phyloP scores from a whole-genome alignment of 2,797 vertebrate genomes.

The Lacerta viridis region DNA sequence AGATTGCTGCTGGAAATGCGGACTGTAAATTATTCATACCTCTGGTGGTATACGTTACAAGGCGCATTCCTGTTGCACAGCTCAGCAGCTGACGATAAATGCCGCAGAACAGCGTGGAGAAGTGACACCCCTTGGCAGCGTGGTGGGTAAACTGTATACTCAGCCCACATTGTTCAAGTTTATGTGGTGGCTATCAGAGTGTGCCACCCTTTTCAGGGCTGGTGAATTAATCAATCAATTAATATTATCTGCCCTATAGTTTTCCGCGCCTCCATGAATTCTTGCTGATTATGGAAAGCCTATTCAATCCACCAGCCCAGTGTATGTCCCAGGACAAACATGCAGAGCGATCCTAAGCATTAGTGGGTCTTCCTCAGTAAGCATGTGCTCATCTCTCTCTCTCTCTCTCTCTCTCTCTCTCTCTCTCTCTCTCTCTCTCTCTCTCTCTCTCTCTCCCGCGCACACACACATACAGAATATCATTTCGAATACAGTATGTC shows the following conservation, averaged over 20 bases:
- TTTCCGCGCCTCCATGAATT: not conserved
- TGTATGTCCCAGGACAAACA: not conserved
- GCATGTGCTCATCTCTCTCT: not conserved
- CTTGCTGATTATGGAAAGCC: not conserved
- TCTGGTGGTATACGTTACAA: constrained; percentile 30
- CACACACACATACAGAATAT: too few species aligned
- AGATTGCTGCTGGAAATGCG: constrained; percentile 16
- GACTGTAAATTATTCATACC: constrained; percentile 22
- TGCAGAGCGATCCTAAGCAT: not conserved
- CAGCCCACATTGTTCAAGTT: not conserved
- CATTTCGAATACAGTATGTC: not conserved
- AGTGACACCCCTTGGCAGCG: not conserved
- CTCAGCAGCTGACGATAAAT: not conserved
- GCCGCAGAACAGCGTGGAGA: not conserved
- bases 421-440: not conserved
- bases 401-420: not conserved
- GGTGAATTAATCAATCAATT: not conserved
- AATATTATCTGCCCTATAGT: too few species aligned
- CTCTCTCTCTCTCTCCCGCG: not conserved
- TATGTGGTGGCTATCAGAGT: not conserved
- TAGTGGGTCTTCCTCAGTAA: not conserved
- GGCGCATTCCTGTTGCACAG: constrained; percentile 29
- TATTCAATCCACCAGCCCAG: too few species aligned
- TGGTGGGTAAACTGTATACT: not conserved
- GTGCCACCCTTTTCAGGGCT: too few species aligned